These are phyloP conservation scores for Leptatherina wallacei DNA, from an alignment of 2,797 vertebrate genomes.

Conservation along the genomic window DNA sequence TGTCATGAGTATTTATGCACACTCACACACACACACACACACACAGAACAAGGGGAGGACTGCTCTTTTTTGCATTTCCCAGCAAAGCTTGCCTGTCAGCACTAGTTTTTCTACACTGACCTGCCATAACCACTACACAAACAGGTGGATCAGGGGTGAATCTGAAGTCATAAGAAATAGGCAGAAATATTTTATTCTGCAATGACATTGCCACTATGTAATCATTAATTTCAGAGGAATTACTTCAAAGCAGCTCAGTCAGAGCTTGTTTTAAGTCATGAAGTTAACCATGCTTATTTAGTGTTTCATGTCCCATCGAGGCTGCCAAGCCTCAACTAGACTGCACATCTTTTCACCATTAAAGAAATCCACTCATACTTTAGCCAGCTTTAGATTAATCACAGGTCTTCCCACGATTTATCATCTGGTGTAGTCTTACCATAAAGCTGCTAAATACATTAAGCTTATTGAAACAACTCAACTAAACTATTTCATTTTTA, in stretches of 20 bases:
- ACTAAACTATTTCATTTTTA: not conserved
- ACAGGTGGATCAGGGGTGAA: conserved; percentile 73
- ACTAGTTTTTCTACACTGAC: conserved; percentile 72
- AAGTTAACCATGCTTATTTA: conserved; percentile 38
- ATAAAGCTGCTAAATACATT: conserved; percentile 35
- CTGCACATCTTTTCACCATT: conserved; percentile 57
- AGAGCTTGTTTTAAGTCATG: conserved; percentile 25
- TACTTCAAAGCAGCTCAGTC: conserved; percentile 24
- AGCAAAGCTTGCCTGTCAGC: conserved; percentile 75
- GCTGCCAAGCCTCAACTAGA: conserved; percentile 36
- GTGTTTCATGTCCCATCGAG: conserved; percentile 51
- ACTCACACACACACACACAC: conserved; percentile 43
- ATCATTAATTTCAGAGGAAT: conserved; percentile 17
- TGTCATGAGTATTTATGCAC: conserved; percentile 75
- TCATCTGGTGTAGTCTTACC: conserved; percentile 37
- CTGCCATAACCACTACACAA: conserved; percentile 74
- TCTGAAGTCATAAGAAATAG: conserved; percentile 59
- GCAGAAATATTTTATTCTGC: conserved; percentile 48
- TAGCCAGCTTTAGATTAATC: conserved; percentile 56
- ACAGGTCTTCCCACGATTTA: conserved; percentile 49
- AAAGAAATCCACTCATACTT: conserved; percentile 44
- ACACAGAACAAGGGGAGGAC: conserved; percentile 51
- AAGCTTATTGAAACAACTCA: conserved; percentile 26
- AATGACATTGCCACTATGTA: conserved; percentile 11
- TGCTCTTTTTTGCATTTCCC: conserved; percentile 62